Percentiles rank a stretch among this genome's conserved stretches.
These are phyloP conservation scores for Zhengitettix transpicula DNA, from an alignment of 2,888 invertebrate genomes.

Conservation along the genomic window DNA sequence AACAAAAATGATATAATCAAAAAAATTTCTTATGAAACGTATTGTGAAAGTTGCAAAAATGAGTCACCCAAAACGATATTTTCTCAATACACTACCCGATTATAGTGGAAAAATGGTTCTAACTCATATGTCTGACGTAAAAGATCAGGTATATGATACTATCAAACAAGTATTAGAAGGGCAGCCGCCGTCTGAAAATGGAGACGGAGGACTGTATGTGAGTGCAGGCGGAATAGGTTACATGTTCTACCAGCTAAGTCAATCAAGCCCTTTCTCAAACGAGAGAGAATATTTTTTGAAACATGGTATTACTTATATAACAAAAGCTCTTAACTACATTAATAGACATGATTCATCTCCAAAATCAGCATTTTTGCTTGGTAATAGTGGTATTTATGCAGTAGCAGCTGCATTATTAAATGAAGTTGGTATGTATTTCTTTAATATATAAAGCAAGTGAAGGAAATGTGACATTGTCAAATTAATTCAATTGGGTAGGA, in stretches of 20 bases:
- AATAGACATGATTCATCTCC: slow-evolving; percentile 32
- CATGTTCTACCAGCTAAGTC: slow-evolving; percentile 54
- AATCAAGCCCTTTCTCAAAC: slow-evolving; percentile 31
- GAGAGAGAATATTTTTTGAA: slow-evolving; percentile 33
- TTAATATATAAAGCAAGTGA: not conserved
- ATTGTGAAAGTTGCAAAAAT: not conserved
- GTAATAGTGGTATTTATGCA: slow-evolving; percentile 61
- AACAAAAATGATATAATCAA: no score
- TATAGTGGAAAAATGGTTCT: not conserved
- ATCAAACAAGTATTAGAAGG: slow-evolving; percentile 12
- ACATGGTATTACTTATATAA: slow-evolving; percentile 42
- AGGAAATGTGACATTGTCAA: no score
- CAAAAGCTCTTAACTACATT: slow-evolving; percentile 39
- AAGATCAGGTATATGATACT: slow-evolving; percentile 1
- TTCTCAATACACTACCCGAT: slow-evolving; percentile 6
- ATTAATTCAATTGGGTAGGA: no score
- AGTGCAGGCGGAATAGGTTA: slow-evolving; percentile 55
- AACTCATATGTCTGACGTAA: not conserved
- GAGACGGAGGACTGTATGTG: slow-evolving; percentile 48
- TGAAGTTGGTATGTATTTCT: slow-evolving; percentile 28
- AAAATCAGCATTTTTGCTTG: slow-evolving; percentile 56
- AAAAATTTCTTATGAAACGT: no score
- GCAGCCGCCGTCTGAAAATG: slow-evolving; percentile 22
- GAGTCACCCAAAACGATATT: slow-evolving; percentile 7
- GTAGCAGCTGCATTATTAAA: slow-evolving; percentile 46